Conservation (phyloP, 2,888 invertebrate genomes). For the Criorhina ranunculi region DNA sequence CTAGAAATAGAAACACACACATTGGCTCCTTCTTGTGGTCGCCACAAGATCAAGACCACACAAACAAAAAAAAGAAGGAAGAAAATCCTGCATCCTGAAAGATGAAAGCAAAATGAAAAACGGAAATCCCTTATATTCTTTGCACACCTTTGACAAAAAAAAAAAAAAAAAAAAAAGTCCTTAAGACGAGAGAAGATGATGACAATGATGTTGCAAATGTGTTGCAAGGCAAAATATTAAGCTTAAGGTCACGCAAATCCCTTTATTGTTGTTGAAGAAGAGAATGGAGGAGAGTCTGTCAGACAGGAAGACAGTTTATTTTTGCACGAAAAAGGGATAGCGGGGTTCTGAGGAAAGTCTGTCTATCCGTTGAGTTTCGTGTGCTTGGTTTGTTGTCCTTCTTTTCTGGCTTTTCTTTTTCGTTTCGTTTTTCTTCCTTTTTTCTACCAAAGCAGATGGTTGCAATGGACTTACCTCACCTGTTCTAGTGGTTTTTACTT, state of each 20-base stretch:
- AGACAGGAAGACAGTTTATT: conserved; percentile 43
- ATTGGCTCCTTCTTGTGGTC: conserved; percentile 5
- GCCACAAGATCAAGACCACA: conserved; percentile 48
- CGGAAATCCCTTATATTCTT: conserved; percentile 57
- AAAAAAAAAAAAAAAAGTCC: conserved; percentile 37
- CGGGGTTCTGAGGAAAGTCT: conserved; percentile 13
- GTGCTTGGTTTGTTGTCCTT: conserved; percentile 47
- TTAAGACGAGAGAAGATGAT: conserved; percentile 51
- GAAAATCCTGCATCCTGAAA: background rate
- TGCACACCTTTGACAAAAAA: conserved; percentile 50
- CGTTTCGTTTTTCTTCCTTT: too few relatives aligned
- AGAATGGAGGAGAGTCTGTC: conserved; percentile 5
- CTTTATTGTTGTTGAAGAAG: conserved; percentile 27
- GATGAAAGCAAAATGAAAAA: conserved; percentile 11
- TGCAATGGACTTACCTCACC: conserved; percentile 61
- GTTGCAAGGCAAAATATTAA: conserved; percentile 73
- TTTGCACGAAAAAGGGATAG: conserved; percentile 15
- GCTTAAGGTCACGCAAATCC: conserved; percentile 71
- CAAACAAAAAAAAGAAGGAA: conserved; percentile 6
- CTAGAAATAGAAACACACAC: conserved; percentile 14
- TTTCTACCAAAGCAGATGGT: conserved; percentile 35
- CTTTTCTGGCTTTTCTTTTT: conserved; percentile 1
- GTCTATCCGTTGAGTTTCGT: conserved; percentile 29
- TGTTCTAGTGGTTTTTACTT: conserved; percentile 54
- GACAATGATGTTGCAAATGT: conserved; percentile 75